Percentiles rank a stretch among this genome's conserved stretches.
phyloP scores from a whole-genome alignment of 2,888 invertebrate species.

The Pandemis corylana region DNA sequence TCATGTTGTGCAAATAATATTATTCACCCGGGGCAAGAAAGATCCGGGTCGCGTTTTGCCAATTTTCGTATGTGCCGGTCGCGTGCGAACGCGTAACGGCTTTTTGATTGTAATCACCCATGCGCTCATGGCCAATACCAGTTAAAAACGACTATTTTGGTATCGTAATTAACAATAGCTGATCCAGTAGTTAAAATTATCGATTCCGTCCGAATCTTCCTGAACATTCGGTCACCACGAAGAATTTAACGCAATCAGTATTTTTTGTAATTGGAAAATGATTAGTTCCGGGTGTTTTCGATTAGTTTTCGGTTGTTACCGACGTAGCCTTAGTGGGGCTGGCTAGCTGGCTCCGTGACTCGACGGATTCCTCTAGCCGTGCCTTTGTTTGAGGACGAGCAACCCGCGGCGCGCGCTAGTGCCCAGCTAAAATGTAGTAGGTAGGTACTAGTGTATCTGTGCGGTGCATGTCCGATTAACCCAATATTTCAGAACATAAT shows the following conservation, averaged over 20 bases:
- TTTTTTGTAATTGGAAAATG: constrained; percentile 78
- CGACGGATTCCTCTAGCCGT: constrained; percentile 74
- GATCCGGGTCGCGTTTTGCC: constrained; percentile 62
- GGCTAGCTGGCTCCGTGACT: constrained; percentile 69
- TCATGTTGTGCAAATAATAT: neutral
- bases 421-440: neutral
- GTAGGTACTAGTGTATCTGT: neutral
- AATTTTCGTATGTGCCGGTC: constrained; percentile 42
- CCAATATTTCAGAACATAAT: neutral
- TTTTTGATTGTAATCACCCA: constrained; percentile 30
- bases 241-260: constrained; percentile 66
- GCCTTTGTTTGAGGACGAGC: constrained; percentile 71
- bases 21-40: constrained; percentile 49
- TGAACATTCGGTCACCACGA: constrained; percentile 51
- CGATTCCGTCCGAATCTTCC: constrained; percentile 10
- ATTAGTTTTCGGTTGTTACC: constrained; percentile 76
- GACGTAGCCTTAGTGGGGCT: constrained; percentile 51
- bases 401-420: constrained; percentile 40
- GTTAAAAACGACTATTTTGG: constrained; percentile 19
- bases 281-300: constrained; percentile 82
- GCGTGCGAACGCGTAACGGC: constrained; percentile 52
- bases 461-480: neutral
- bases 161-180: neutral
- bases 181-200: constrained; percentile 7
- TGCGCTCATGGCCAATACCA: constrained; percentile 28